Evolutionary conservation across 1,140 invertebrate genomes (phyloP), one percentile per base, ranked within the genome.

Genomic region (Anagrus nilaparvatae): DNA sequence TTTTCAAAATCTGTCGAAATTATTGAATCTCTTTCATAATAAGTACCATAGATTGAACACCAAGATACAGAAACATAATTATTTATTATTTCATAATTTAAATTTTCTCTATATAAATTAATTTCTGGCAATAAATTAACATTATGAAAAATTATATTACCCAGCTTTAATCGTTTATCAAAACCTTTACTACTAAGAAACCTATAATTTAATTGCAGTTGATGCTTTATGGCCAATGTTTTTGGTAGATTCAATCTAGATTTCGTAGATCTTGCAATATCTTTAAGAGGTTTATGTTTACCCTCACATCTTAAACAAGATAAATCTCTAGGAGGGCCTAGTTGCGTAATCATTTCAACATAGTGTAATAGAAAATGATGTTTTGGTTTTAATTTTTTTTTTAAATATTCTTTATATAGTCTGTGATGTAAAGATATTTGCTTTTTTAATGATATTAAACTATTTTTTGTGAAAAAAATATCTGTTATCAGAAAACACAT

Each of bases 341-440:
- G 38, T 43, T 35, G 2, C 14, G 12, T 8, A 9, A 51, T 46
- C 17, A 53, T 33, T 14, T 36, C 27, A n/a, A 17, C 9, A 37
- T 55, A 55, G 28, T 55, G 51, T 4, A 53, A n/a, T 4, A 51
- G 17, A 33, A 44, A 30, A 48, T 52, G 47, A 44, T 47, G 49
- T 46, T 55, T 55, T 9, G 54, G 54, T 32, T 32, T 47, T 14
- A 56, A 24, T 25, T 25, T 4, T 17, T 51, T 44, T 31, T 44
- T 33, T 13, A 50, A 52, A 21, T 49, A 18, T 43, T 48, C 9
- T 20, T 48, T 31, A 42, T 54, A 56, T n/a, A 53, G 21, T 20
- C 5, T 30, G 28, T 52, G 48, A 40, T 56, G 51, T n/a, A 20
- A 31, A 23, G 10, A 19, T 8, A 48, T 43, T 34, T 46, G 12